Conservation (phyloP, 1,140 invertebrate species). For the Drosophila fuyamai region DNA sequence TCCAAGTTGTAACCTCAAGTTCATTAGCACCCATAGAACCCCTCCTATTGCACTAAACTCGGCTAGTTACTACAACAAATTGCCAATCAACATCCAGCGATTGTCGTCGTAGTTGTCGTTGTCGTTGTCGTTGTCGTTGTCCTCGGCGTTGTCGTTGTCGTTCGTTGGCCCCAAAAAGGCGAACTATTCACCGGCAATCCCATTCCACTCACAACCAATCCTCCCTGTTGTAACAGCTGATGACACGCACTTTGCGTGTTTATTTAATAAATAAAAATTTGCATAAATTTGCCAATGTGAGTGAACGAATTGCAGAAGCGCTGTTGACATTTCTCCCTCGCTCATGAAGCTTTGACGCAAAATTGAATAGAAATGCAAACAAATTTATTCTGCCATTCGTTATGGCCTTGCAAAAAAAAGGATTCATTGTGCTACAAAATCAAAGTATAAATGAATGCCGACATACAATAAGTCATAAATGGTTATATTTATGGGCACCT, state of each 20-base stretch:
- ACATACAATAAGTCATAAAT: constrained; percentile 37
- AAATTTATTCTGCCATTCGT: constrained; percentile 40
- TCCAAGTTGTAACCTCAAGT: constrained; percentile 25
- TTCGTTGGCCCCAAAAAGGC: constrained; percentile 47
- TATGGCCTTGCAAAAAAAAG: constrained; percentile 7
- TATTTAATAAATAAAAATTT: constrained; percentile 82
- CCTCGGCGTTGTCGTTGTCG: constrained; percentile 38
- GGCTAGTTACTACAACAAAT: constrained; percentile 62
- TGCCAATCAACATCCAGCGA: constrained; percentile 59
- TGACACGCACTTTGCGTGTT: constrained; percentile 77
- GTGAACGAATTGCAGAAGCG: constrained; percentile 23
- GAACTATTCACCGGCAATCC: background rate
- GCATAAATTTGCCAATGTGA: constrained; percentile 70
- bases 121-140: constrained; percentile 23
- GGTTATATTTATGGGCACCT: constrained; percentile 2
- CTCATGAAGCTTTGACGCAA: constrained; percentile 19
- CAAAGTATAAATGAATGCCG: constrained; percentile 3
- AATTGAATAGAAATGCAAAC: constrained; percentile 43
- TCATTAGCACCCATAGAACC: constrained; percentile 53
- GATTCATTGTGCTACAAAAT: constrained; percentile 33
- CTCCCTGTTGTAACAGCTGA: constrained; percentile 42
- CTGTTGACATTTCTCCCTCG: constrained; percentile 43
- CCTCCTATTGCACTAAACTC: constrained; percentile 31
- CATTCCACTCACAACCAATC: constrained; percentile 2
- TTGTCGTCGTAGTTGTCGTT: constrained; percentile 35